These are phyloP conservation scores for Lacanobia wlatinum DNA, from an alignment of 2,888 invertebrate species.

Conservation along the genomic window DNA sequence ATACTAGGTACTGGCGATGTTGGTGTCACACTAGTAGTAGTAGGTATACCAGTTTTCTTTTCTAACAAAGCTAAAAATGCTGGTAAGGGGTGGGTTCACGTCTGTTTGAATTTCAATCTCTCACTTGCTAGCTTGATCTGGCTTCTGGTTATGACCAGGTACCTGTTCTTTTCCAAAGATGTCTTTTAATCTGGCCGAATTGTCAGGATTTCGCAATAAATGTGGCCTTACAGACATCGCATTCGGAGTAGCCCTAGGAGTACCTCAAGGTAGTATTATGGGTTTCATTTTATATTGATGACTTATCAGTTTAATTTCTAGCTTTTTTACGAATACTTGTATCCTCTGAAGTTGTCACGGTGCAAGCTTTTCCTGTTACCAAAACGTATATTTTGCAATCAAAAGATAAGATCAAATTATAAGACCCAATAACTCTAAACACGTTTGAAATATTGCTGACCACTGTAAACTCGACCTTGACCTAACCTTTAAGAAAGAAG, in stretches of 20 bases:
- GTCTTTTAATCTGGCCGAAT: background rate
- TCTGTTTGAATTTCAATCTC: too few relatives aligned
- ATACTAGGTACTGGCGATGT: constrained; percentile 15
- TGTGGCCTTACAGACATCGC: background rate
- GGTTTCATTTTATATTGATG: background rate
- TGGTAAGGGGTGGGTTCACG: too few relatives aligned
- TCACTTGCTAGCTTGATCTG: background rate
- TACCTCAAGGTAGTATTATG: background rate
- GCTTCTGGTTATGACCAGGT: background rate
- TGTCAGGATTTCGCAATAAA: background rate
- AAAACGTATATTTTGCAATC: too few relatives aligned
- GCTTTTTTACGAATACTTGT: too few relatives aligned
- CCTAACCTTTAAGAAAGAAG: background rate
- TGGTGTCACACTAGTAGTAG: constrained; percentile 3
- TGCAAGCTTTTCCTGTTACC: background rate
- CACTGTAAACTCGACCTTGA: background rate
- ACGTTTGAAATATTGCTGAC: background rate
- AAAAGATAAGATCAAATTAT: too few relatives aligned
- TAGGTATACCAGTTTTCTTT: too few relatives aligned
- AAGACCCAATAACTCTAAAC: too few relatives aligned
- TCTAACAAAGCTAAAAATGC: too few relatives aligned
- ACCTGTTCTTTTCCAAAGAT: background rate
- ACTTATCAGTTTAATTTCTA: too few relatives aligned
- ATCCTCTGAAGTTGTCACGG: background rate
- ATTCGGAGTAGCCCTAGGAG: background rate